These are phyloP conservation scores for Tenodera sinensis DNA, from an alignment of 2,888 invertebrate genomes.

Conservation along the genomic window DNA sequence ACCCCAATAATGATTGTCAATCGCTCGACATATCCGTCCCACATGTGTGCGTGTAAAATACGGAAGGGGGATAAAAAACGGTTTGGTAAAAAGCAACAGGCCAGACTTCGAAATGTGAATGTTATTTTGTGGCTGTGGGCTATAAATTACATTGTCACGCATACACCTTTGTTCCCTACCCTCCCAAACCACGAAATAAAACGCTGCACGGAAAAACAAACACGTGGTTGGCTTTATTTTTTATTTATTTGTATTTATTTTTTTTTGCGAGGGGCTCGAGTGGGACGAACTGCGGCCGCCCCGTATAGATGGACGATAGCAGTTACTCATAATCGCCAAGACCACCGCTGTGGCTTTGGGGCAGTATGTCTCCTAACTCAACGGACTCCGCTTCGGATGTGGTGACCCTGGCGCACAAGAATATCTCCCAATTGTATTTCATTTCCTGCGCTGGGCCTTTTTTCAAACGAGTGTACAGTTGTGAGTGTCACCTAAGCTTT, in stretches of 20 bases:
- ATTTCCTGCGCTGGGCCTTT: no score
- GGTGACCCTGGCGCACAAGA: no score
- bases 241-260: background rate
- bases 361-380: background rate
- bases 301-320: background rate
- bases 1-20: background rate
- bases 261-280: background rate
- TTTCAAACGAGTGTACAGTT: no score
- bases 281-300: background rate
- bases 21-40: background rate
- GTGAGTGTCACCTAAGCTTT: no score
- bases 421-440: no score
- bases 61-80: background rate
- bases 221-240: background rate
- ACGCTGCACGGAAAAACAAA: background rate
- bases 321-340: background rate
- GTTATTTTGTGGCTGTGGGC: background rate
- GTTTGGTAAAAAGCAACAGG: background rate
- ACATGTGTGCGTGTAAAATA: background rate
- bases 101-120: background rate
- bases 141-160: constrained; percentile 8
- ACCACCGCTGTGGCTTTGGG: background rate
- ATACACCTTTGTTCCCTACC: background rate
- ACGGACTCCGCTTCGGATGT: no score
- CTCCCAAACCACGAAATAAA: background rate